Evolutionary conservation across 1,140 invertebrate species (phyloP).

Genomic region (Amyelois transitella): DNA sequence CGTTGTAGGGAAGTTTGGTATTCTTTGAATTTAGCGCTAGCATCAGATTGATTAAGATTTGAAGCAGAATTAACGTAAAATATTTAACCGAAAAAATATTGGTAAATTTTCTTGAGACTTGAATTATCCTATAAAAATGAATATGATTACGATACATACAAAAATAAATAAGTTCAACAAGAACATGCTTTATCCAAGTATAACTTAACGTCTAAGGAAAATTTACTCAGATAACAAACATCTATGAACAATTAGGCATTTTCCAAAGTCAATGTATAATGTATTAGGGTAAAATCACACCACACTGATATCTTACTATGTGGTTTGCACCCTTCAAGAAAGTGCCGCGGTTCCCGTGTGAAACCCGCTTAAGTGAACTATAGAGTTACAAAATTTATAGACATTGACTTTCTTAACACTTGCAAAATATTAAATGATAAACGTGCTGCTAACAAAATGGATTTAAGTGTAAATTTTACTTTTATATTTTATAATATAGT

Average conservation of each 20-base stretch:
- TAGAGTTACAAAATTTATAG: constrained; percentile 32
- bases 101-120: background rate
- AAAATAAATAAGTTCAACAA: too few species aligned
- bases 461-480: too few species aligned
- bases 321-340: constrained; percentile 47
- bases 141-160: too few species aligned
- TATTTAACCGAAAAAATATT: too few species aligned
- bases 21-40: too few species aligned
- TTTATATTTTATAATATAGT: too few species aligned
- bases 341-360: constrained; percentile 64
- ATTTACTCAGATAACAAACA: background rate
- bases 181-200: too few species aligned
- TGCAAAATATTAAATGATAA: background rate
- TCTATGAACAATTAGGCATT: background rate
- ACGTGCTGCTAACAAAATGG: too few species aligned
- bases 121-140: too few species aligned
- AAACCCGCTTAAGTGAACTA: constrained; percentile 31
- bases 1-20: too few species aligned
- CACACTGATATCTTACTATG: constrained; percentile 22
- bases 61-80: too few species aligned
- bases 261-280: background rate
- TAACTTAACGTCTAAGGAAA: background rate
- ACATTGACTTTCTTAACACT: constrained; percentile 19
- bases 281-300: background rate
- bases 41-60: too few species aligned